These are phyloP conservation scores for Drosophila busckii DNA, from an alignment of 1,140 invertebrate species.

Conservation along the genomic window DNA sequence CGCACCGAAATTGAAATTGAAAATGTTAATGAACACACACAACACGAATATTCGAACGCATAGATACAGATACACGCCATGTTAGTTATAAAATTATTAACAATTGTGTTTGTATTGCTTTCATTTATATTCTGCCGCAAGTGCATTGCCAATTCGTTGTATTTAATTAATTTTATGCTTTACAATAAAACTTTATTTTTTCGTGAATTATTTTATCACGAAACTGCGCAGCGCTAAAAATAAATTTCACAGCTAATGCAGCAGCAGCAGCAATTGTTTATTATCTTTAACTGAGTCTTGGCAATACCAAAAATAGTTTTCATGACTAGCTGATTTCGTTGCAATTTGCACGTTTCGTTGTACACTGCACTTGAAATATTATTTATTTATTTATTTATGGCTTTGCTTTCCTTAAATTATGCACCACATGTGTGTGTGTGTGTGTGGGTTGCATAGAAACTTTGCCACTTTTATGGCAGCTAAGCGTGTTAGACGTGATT, in stretches of 20 bases:
- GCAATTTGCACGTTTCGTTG: conserved; percentile 29
- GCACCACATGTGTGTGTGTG: conserved; percentile 23
- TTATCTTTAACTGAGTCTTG: neutral
- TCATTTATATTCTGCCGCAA: too few species aligned
- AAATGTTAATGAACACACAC: conserved; percentile 74
- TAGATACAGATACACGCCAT: too few species aligned
- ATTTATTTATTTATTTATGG: neutral
- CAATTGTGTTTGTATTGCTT: too few species aligned
- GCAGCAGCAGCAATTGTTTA: neutral
- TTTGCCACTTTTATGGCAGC: too few species aligned
- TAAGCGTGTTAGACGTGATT: too few species aligned
- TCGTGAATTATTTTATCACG: conserved; percentile 29
- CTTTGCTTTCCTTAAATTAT: too few species aligned
- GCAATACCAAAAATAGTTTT: conserved; percentile 20
- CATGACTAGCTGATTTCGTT: conserved; percentile 14
- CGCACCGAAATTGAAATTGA: conserved; percentile 57
- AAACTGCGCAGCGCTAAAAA: conserved; percentile 12
- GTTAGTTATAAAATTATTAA: too few species aligned
- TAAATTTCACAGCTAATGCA: conserved; percentile 14
- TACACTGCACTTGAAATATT: conserved; percentile 30
- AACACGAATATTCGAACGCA: too few species aligned
- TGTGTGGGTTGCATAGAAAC: conserved; percentile 13
- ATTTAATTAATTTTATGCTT: conserved; percentile 12
- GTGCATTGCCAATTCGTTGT: too few species aligned
- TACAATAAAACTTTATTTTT: too few species aligned